A percentile compares a stretch with the other conserved stretches of the same genome.
Evolutionary conservation across 2,113 vertebrate species (phyloP).

Genomic region (Machaerirhynchus nigripectus): DNA sequence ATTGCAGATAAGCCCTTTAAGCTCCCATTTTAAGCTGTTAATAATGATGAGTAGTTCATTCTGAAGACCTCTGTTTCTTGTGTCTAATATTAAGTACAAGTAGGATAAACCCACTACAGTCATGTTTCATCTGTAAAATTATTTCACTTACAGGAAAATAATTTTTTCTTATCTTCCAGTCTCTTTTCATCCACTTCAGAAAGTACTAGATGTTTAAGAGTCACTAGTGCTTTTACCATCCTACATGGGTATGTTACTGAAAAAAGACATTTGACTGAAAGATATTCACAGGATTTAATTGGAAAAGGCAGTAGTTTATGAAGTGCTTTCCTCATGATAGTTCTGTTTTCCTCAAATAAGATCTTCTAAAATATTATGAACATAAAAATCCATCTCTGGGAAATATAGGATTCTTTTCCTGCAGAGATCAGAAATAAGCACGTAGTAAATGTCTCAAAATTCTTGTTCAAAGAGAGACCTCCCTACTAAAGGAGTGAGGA

Average conservation of each 20-base stretch:
- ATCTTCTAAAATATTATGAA: background rate
- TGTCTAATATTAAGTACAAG: background rate
- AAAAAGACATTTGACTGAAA: background rate
- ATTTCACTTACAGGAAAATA: background rate
- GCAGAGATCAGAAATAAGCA: background rate
- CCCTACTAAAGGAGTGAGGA: background rate
- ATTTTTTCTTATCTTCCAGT: background rate
- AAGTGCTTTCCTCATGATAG: background rate
- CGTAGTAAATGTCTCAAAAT: background rate
- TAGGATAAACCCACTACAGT: background rate
- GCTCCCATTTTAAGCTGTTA: background rate
- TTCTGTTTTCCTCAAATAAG: background rate
- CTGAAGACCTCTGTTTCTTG: background rate
- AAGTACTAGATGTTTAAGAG: background rate
- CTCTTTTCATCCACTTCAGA: background rate
- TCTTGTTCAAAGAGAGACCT: background rate
- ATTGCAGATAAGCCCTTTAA: background rate
- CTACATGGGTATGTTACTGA: background rate
- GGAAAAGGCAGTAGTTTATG: background rate
- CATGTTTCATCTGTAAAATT: background rate
- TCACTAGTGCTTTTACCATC: background rate
- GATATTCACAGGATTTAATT: background rate
- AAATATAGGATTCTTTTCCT: background rate
- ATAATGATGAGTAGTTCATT: background rate
- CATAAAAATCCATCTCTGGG: background rate